Base-by-base conservation (phyloP, 2,797 vertebrate species). In the Todus mexicanus region DNA sequence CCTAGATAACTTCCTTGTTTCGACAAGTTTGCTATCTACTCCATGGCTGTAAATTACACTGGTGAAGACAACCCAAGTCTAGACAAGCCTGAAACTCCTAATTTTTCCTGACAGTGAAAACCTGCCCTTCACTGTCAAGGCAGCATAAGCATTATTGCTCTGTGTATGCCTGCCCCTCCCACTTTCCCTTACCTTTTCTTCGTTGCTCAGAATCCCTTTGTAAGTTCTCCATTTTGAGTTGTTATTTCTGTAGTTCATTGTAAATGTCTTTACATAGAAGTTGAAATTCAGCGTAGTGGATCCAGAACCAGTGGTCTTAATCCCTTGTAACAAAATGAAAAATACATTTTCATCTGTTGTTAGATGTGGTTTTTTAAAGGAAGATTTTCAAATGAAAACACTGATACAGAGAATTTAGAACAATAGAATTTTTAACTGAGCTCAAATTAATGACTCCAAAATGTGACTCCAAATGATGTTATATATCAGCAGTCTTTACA, bases 161-260 rank as follows among this genome's bases (percentile, higher is more conserved):
- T 37, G 33, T 59, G 31, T 42, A 63, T 68, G 78, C 51, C 40
- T 78, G 19, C 22, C 40, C 22, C 42, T 74, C 48, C 45, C 48
- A 9, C 68, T 80, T 73, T 59, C 71, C 74, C 96, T 98, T 94
- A 98, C 98, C 98, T 97, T 98, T 86, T 98, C 97, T 83, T 98
- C 97, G 11, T 97, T 97, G 93, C 94, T 97, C 54, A 98, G 93
- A 66, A 97, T 96, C 92, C 97, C 97, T 74, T 97, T 98, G 93
- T 98, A 98, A 23, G 95, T 96, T 89, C 93, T 98, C 98, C 98
- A 98, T 91, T 98, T 98, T 2, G 97, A 97, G 87, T 97, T 98
- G 92, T 97, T 98, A 90, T 97, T 98, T 97, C 94, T 98, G 94
- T 98, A 98, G 85, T 96, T 96, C 90, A 98, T 96, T 87, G 97